Evolutionary conservation across 1,140 invertebrate genomes (phyloP), one percentile per base, ranked within the genome.

Genomic region (Drosophila aff.): DNA sequence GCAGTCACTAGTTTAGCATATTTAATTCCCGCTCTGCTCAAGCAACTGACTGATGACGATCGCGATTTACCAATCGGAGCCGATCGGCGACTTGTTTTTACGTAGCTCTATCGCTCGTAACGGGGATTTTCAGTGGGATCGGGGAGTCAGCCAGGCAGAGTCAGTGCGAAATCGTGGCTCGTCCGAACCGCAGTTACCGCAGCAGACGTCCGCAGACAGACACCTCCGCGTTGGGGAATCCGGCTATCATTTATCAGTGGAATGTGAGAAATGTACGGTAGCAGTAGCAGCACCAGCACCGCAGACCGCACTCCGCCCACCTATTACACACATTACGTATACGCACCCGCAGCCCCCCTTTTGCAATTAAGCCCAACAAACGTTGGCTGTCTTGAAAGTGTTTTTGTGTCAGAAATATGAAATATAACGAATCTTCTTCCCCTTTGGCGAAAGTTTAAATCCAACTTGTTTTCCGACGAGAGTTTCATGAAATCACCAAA

Each of bases 211-310:
- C 49, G 71, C 52, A 72, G 33, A 79, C 53, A 55, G 49, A 50
- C 62, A 36, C 53, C 53, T 64, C 38, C 52, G 53, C 55, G 68
- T 46, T 50, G 76, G 83, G 76, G 67, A 83, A 76, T 57, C 61
- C 83, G 64, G 31, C 72, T 65, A 82, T 83, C 74, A 86, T 82
- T 86, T 80, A 86, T 86, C 83, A 86, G 82, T 83, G 84, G 84
- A 81, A 86, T 80, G 72, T 62, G 77, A 58, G 61, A 64, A 61
- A 68, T 63, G 64, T 68, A 67, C 66, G 62, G 68, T 46, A 47
- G 43, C 60, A 71, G 23, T 11, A 7, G 41, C n/a, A n/a, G 15
- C 21, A 26, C 23, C 52, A 10, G 38, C 40, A 52, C 75, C 60
- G 50, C 77, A 57, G 49, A 64, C 52, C 68, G 50, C 68, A 66